Conservation (phyloP, 1,140 invertebrate species). For the Ceratosolen solmsi region DNA sequence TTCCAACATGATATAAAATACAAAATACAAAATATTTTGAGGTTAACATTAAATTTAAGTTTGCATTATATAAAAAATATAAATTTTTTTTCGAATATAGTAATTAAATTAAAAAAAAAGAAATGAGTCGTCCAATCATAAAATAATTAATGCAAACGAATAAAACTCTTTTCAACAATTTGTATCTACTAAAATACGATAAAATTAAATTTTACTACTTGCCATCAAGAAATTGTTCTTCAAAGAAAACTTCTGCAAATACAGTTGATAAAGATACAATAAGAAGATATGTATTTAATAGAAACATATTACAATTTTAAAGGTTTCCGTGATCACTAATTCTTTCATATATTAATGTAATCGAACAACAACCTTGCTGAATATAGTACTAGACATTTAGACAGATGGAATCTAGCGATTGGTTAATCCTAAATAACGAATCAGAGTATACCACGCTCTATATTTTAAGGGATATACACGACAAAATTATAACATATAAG, state of each 20-base stretch:
- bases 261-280: not conserved
- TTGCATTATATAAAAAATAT: too few relatives aligned
- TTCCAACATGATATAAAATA: too few relatives aligned
- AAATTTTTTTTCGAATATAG: too few relatives aligned
- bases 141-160: too few relatives aligned
- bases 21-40: too few relatives aligned
- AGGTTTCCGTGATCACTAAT: slow-evolving; percentile 62
- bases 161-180: too few relatives aligned
- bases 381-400: slow-evolving; percentile 67
- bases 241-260: slow-evolving; percentile 34
- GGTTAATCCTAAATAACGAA: slow-evolving; percentile 69
- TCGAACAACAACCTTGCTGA: slow-evolving; percentile 54
- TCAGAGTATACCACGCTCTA: slow-evolving; percentile 72
- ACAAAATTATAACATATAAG: too few relatives aligned
- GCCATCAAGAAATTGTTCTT: slow-evolving; percentile 44
- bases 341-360: slow-evolving; percentile 61
- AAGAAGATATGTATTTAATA: slow-evolving; percentile 57
- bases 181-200: too few relatives aligned
- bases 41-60: too few relatives aligned
- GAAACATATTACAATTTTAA: slow-evolving; percentile 73
- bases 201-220: not conserved
- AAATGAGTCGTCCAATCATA: too few relatives aligned
- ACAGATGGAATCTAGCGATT: slow-evolving; percentile 77
- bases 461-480: not conserved
- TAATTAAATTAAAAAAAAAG: too few relatives aligned